These are phyloP conservation scores for Trididemnum miniatum DNA, from an alignment of 23 tunicate species.

Conservation along the genomic window DNA sequence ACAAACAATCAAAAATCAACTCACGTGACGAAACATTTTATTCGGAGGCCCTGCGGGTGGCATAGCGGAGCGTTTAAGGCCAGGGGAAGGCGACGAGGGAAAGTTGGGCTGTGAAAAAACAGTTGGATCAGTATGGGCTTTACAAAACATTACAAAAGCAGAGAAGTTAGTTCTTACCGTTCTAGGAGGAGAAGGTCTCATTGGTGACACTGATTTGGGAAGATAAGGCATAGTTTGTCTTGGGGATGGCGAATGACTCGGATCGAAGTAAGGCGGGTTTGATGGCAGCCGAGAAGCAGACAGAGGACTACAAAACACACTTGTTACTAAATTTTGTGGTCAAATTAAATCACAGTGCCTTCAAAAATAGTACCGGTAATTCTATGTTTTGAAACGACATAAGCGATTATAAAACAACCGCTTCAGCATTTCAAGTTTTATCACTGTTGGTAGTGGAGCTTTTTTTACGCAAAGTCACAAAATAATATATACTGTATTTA, in stretches of 20 bases:
- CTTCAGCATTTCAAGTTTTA: too few species aligned
- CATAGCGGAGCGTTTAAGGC: conserved; percentile 3
- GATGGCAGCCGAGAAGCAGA: background rate
- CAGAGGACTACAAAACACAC: background rate
- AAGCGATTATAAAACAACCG: too few species aligned
- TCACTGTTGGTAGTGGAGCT: too few species aligned
- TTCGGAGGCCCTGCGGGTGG: conserved; percentile 33
- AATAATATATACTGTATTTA: too few species aligned
- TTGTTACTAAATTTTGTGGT: too few species aligned
- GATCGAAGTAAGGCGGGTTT: background rate
- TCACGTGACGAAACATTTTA: conserved; percentile 48
- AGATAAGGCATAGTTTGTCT: background rate
- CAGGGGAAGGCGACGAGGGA: background rate
- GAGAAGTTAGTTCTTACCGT: background rate
- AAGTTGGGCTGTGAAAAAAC: conserved; percentile 2
- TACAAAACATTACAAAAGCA: background rate
- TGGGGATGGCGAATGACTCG: background rate
- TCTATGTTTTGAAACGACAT: too few species aligned
- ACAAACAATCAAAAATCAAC: too few species aligned
- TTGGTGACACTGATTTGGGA: background rate
- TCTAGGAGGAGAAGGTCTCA: background rate
- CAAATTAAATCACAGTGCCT: too few species aligned
- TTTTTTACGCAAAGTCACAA: too few species aligned
- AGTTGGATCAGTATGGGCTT: too few species aligned
- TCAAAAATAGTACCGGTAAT: too few species aligned